A percentile compares a stretch with the other conserved stretches of the same genome.
Conservation (phyloP, 2,797 vertebrate species). For the Myotis daubentonii region DNA sequence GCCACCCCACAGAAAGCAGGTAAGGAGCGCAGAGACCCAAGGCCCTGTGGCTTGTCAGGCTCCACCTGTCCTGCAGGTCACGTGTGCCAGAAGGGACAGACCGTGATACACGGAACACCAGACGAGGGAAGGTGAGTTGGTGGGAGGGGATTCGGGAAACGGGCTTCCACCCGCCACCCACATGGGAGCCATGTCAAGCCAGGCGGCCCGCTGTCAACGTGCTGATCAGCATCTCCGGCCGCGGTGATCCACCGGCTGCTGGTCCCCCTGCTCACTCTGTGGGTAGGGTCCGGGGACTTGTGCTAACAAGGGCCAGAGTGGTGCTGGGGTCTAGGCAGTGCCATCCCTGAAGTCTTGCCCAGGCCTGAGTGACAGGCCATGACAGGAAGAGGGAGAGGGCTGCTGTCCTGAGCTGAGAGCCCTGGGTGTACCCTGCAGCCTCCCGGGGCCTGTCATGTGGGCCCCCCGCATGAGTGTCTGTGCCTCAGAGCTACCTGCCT, state of each 20-base stretch:
- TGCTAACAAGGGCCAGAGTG: neutral
- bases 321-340: neutral
- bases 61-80: neutral
- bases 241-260: too few species aligned
- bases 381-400: neutral
- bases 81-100: neutral
- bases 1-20: neutral
- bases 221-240: too few species aligned
- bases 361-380: neutral
- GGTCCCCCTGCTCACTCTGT: too few species aligned
- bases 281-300: neutral
- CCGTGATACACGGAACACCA: neutral
- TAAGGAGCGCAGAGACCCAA: neutral
- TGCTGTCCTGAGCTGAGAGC: neutral
- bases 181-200: neutral
- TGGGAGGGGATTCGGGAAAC: neutral
- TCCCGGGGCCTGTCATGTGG: neutral
- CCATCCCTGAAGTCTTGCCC: neutral
- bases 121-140: neutral
- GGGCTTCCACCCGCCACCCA: neutral
- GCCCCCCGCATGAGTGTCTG: neutral
- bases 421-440: accelerated
- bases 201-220: accelerated
- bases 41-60: too few species aligned
- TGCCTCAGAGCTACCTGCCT: neutral